A percentile compares a stretch with the other conserved stretches of the same genome.
These are phyloP conservation scores for Chaetura pelagica DNA, from an alignment of 2,113 vertebrate genomes.

Conservation along the genomic window DNA sequence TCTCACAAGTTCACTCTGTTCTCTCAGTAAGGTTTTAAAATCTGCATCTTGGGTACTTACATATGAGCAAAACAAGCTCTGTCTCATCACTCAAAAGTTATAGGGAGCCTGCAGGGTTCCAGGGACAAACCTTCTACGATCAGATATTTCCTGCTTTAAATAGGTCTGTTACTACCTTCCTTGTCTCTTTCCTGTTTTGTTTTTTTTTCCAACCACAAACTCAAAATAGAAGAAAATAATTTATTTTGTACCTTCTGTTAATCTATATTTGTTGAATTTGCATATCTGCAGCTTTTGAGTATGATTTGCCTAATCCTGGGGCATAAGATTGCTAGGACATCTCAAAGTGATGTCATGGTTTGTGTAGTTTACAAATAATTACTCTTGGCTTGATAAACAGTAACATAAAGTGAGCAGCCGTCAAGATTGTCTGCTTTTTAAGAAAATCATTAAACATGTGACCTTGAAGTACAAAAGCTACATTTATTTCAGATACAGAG, in stretches of 20 bases:
- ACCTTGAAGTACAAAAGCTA: background rate
- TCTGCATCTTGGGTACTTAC: background rate
- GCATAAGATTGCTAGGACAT: background rate
- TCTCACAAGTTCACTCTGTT: background rate
- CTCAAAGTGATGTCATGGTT: background rate
- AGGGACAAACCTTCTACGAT: background rate
- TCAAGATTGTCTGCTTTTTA: background rate
- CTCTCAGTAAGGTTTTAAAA: background rate
- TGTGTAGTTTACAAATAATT: background rate
- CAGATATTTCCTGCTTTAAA: background rate
- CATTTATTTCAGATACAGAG: background rate
- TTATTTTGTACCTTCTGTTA: background rate
- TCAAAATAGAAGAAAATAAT: background rate
- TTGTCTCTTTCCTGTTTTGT: background rate
- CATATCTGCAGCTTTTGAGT: background rate
- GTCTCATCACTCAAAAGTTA: background rate
- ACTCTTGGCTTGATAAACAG: background rate
- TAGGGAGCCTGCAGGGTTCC: background rate
- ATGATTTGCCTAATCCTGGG: background rate
- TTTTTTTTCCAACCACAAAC: fast-evolving
- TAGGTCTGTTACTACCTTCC: background rate
- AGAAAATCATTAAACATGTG: background rate
- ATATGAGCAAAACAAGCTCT: background rate
- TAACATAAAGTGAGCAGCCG: background rate
- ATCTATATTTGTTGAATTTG: background rate